A percentile compares a stretch with the other conserved stretches of the same genome.
Evolutionary conservation across 2,888 invertebrate genomes (phyloP).

Genomic region (Dryomyza anilis): DNA sequence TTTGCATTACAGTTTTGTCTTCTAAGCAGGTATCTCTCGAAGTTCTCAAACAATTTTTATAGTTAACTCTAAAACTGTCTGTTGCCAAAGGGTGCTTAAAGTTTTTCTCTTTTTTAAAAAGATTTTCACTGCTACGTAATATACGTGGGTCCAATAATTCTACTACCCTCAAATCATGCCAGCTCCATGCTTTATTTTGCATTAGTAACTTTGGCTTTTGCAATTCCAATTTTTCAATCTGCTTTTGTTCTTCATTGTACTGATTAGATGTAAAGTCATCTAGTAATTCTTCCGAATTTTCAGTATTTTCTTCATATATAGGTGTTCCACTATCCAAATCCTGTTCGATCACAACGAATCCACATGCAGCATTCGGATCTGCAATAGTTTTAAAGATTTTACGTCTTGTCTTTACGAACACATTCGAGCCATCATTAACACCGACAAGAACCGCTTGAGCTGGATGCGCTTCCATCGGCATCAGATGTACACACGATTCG

Average conservation of each 20-base stretch:
- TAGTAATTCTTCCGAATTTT: no score
- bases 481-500: slow-evolving; percentile 40
- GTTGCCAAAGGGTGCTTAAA: slow-evolving; percentile 52
- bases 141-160: slow-evolving; percentile 32
- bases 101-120: slow-evolving; percentile 9
- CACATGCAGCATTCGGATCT: slow-evolving; percentile 47
- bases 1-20: slow-evolving; percentile 20
- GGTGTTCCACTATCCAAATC: no score
- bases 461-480: slow-evolving; percentile 30
- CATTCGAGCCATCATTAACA: slow-evolving; percentile 62
- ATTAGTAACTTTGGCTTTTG: no score
- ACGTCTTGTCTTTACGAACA: slow-evolving; percentile 80
- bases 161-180: slow-evolving; percentile 40
- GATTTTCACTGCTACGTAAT: slow-evolving; percentile 36
- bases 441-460: slow-evolving; percentile 15
- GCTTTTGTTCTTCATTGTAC: no score
- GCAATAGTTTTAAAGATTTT: slow-evolving; percentile 79
- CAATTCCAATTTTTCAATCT: no score
- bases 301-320: no score
- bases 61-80: slow-evolving; percentile 52
- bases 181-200: slow-evolving; percentile 51
- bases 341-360: slow-evolving; percentile 50
- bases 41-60: slow-evolving; percentile 33
- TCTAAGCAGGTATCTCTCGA: slow-evolving; percentile 26
- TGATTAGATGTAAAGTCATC: no score